Evolutionary conservation across 2,113 vertebrate genomes (phyloP).

Genomic region (Syrrhaptes paradoxus): DNA sequence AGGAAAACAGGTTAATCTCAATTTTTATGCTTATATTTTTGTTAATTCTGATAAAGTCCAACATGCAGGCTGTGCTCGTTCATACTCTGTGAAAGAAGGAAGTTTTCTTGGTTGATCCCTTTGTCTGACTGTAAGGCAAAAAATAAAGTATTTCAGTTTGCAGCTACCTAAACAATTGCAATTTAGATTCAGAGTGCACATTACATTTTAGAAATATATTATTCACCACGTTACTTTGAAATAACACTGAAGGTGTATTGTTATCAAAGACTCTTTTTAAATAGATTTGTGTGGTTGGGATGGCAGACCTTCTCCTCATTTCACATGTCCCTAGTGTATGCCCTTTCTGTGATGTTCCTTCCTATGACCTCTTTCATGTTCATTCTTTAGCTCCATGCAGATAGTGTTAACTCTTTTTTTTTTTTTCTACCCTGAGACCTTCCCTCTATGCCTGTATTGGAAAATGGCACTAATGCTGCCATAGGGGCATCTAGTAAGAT

Average conservation of each 20-base stretch:
- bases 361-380: background rate
- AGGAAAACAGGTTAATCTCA: background rate
- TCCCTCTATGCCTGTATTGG: background rate
- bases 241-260: background rate
- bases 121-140: background rate
- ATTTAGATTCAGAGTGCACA: background rate
- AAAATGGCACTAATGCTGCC: background rate
- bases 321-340: background rate
- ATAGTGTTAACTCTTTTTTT: background rate
- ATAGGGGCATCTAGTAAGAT: background rate
- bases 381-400: fast-evolving
- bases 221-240: background rate
- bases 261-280: background rate
- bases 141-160: background rate
- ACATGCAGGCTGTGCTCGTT: background rate
- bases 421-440: background rate
- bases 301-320: background rate
- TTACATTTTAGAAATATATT: background rate
- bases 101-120: background rate
- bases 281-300: background rate
- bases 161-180: background rate
- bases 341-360: background rate
- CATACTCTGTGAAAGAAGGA: background rate
- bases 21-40: background rate
- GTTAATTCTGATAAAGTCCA: background rate